Evolutionary conservation across 1,140 invertebrate species (phyloP).

Genomic region (Trichomalopsis sarcophagae): DNA sequence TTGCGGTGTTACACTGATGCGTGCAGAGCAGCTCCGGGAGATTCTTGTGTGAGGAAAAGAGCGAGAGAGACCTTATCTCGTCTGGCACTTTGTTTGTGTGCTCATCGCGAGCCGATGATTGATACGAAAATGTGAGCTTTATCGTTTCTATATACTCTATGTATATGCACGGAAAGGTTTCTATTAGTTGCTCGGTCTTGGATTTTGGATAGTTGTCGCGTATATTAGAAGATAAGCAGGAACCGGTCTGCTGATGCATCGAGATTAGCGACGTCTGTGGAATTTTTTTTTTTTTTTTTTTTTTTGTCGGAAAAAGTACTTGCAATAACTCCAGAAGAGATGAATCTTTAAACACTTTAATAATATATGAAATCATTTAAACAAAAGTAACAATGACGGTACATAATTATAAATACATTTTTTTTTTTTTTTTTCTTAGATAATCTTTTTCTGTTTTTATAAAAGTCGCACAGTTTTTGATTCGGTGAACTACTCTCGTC

Average conservation of each 20-base stretch:
- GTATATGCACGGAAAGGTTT: neutral
- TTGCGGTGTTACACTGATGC: no score
- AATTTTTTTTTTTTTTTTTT: neutral
- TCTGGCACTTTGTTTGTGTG: neutral
- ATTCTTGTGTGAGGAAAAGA: slow-evolving; percentile 5
- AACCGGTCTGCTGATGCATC: no score
- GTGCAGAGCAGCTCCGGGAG: neutral
- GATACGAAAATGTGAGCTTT: no score
- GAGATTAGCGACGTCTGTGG: no score
- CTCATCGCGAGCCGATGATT: no score
- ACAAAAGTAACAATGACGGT: neutral
- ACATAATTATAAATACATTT: neutral
- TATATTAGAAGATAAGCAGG: neutral
- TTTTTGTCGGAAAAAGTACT: neutral
- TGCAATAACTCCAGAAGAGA: neutral
- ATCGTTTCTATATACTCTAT: no score
- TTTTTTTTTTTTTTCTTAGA: neutral
- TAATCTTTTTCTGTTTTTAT: neutral
- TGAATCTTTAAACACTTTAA: neutral
- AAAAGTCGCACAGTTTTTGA: neutral
- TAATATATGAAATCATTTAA: neutral
- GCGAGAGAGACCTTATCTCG: slow-evolving; percentile 13
- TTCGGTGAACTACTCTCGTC: neutral
- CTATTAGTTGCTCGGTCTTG: slow-evolving; percentile 21
- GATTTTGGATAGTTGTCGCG: slow-evolving; percentile 20